Percentiles rank a stretch among this genome's conserved stretches.
Conservation (phyloP, 2,113 vertebrate genomes). For the Clupea harengus region DNA sequence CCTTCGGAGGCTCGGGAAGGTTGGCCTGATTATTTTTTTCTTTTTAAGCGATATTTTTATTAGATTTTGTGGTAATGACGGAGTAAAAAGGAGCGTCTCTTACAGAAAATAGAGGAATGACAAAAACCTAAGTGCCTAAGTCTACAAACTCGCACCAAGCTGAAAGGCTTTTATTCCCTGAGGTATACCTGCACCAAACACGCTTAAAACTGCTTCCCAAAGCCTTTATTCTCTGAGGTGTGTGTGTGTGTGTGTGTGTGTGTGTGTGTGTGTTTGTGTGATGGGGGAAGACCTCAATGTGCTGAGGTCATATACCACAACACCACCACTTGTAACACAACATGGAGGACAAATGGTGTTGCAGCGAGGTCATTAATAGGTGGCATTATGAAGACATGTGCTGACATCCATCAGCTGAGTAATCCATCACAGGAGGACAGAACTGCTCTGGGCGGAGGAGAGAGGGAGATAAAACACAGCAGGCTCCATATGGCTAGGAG, state of each 20-base stretch:
- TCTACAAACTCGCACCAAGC: background rate
- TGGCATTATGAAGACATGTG: background rate
- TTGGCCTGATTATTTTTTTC: background rate
- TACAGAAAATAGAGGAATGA: background rate
- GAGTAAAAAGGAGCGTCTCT: background rate
- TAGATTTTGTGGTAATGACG: constrained; percentile 11
- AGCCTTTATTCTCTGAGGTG: too few relatives aligned
- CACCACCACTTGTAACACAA: background rate
- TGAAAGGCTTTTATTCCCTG: background rate
- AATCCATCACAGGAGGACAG: background rate
- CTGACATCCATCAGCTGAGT: background rate
- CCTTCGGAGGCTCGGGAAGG: background rate
- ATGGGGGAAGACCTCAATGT: background rate
- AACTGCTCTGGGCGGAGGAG: background rate
- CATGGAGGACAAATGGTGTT: background rate
- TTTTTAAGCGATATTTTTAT: background rate
- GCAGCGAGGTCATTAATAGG: background rate
- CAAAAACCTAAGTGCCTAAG: background rate
- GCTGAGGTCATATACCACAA: too few relatives aligned
- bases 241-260: too few relatives aligned
- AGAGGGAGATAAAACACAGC: constrained; percentile 27
- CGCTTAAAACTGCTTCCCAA: background rate
- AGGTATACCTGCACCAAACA: background rate
- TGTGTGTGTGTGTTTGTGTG: background rate
- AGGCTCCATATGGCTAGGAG: constrained; percentile 7